Percentiles rank a stretch among this genome's conserved stretches.
phyloP scores from a whole-genome alignment of 2,797 vertebrate species.

The Bradypodion ventrale region DNA sequence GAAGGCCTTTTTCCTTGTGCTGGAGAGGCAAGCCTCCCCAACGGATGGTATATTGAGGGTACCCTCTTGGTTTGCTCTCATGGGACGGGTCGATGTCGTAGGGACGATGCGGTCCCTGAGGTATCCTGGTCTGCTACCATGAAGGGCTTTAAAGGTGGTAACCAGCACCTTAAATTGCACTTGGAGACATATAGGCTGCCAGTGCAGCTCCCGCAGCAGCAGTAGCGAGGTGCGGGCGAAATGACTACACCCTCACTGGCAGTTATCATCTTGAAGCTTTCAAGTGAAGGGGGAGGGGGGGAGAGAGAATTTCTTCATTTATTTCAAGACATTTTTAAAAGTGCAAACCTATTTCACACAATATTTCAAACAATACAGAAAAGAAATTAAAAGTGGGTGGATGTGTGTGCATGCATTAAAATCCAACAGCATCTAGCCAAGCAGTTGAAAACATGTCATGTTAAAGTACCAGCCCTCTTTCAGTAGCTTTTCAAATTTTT shows the following conservation, averaged over 20 bases:
- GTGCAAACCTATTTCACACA: background rate
- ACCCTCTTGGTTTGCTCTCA: no score
- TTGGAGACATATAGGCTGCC: no score
- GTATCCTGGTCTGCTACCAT: no score
- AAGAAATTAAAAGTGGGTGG: background rate
- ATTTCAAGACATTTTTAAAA: background rate
- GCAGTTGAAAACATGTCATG: background rate
- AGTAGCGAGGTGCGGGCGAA: no score
- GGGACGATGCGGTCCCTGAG: no score
- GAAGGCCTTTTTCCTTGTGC: no score
- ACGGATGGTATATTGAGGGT: no score
- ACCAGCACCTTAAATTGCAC: no score
- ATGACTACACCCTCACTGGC: constrained; percentile 17
- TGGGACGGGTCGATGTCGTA: no score
- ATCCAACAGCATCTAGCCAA: background rate
- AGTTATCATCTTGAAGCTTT: constrained; percentile 4
- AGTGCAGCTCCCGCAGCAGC: no score
- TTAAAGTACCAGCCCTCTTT: background rate
- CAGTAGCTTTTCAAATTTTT: background rate
- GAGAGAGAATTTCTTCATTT: background rate
- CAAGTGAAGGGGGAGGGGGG: background rate
- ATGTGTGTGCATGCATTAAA: background rate
- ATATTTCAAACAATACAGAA: background rate
- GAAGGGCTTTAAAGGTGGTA: no score
- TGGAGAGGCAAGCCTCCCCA: no score